Conservation (phyloP, 2,113 vertebrate species). For the Oryzias woworae region DNA sequence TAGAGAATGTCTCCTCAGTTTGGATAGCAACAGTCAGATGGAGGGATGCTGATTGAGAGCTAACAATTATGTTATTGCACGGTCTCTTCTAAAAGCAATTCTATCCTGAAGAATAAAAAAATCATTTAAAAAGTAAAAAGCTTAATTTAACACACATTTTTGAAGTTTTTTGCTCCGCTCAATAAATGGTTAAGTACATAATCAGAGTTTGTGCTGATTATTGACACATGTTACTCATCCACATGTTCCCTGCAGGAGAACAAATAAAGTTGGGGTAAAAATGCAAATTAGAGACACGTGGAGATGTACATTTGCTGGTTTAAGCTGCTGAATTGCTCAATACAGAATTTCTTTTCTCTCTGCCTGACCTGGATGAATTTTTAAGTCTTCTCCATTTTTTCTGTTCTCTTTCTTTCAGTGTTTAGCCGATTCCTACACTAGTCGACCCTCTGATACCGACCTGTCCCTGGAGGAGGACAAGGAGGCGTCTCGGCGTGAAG, state of each 20-base stretch:
- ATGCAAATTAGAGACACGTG: slow-evolving; percentile 16
- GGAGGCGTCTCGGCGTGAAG: slow-evolving; percentile 93
- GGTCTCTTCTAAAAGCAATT: too few relatives aligned
- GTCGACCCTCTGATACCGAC: slow-evolving; percentile 95
- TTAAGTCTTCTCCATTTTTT: neutral
- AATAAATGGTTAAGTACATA: slow-evolving; percentile 27
- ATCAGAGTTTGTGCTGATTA: slow-evolving; percentile 20
- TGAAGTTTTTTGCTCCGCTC: neutral
- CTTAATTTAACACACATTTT: too few relatives aligned
- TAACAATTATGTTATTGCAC: too few relatives aligned
- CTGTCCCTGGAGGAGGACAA: slow-evolving; percentile 97
- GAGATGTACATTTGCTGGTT: slow-evolving; percentile 15
- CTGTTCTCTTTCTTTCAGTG: slow-evolving; percentile 73
- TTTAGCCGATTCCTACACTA: slow-evolving; percentile 96
- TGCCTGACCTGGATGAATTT: neutral
- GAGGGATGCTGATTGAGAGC: too few relatives aligned
- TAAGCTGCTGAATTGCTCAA: neutral
- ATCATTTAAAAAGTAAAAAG: too few relatives aligned
- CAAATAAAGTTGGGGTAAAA: slow-evolving; percentile 19
- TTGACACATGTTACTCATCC: slow-evolving; percentile 43
- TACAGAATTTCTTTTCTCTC: neutral
- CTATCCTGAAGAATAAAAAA: too few relatives aligned
- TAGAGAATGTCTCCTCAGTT: slow-evolving; percentile 31
- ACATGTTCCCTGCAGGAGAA: slow-evolving; percentile 46
- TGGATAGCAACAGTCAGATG: slow-evolving; percentile 14